Conservation (phyloP, 1,140 invertebrate species). For the Heliconius eleuchia region DNA sequence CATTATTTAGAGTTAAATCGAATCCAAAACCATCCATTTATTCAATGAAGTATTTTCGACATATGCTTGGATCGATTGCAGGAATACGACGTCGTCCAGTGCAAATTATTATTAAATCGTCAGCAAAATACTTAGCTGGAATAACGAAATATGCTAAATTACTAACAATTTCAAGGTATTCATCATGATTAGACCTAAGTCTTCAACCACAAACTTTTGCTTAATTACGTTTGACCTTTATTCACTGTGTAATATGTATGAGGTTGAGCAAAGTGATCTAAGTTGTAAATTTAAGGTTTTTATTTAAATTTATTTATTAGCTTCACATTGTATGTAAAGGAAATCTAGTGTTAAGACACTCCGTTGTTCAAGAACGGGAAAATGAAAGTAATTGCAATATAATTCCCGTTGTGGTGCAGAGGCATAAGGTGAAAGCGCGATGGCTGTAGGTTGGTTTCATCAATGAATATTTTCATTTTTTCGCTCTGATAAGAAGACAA, state of each 20-base stretch:
- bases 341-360: background rate
- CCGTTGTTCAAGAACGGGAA: no score
- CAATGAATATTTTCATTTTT: no score
- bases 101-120: background rate
- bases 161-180: conserved; percentile 1
- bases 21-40: no score
- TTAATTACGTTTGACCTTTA: conserved; percentile 15
- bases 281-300: background rate
- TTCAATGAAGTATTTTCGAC: background rate
- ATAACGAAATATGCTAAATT: background rate
- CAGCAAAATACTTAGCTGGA: background rate
- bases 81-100: background rate
- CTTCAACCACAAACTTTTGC: conserved; percentile 4
- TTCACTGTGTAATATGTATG: conserved; percentile 1
- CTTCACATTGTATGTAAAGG: no score
- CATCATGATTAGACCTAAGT: conserved; percentile 1
- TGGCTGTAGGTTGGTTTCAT: no score
- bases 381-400: background rate
- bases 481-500: background rate
- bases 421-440: no score
- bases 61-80: no score
- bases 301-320: background rate
- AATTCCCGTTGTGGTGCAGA: no score
- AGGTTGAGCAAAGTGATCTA: background rate
- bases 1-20: no score